Evolutionary conservation across 2,113 vertebrate genomes (phyloP).

Genomic region (Phyllostomus discolor): DNA sequence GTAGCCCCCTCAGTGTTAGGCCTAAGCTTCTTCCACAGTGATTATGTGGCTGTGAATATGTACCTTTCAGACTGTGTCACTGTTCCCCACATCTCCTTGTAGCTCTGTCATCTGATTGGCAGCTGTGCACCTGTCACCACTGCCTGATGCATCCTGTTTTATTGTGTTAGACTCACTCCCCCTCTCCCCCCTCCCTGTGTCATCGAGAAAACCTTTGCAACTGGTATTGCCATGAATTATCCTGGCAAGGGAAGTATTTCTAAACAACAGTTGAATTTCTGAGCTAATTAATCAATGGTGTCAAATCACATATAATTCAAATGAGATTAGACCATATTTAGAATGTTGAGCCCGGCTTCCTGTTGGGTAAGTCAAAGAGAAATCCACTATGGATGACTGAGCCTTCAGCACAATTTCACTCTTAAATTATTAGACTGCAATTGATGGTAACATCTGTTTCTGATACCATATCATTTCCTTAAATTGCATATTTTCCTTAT

Average conservation of each 20-base stretch:
- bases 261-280: background rate
- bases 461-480: constrained; percentile 48
- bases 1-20: background rate
- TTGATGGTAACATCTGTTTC: constrained; percentile 56
- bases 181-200: background rate
- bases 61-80: background rate
- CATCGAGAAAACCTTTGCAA: background rate
- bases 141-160: background rate
- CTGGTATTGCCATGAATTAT: background rate
- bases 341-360: background rate
- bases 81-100: background rate
- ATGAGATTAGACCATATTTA: background rate
- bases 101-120: background rate
- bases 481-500: constrained; percentile 56
- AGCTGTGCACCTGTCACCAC: rapidly evolving
- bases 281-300: background rate
- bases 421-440: constrained; percentile 43
- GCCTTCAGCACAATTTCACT: constrained; percentile 45
- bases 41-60: background rate
- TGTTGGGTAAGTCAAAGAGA: constrained; percentile 29
- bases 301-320: constrained; percentile 19
- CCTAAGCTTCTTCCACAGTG: background rate
- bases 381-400: constrained; percentile 19
- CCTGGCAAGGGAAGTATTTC: background rate
- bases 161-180: background rate